Evolutionary conservation across 2,888 invertebrate species (phyloP).

Genomic region (Pseudanteris insignis): DNA sequence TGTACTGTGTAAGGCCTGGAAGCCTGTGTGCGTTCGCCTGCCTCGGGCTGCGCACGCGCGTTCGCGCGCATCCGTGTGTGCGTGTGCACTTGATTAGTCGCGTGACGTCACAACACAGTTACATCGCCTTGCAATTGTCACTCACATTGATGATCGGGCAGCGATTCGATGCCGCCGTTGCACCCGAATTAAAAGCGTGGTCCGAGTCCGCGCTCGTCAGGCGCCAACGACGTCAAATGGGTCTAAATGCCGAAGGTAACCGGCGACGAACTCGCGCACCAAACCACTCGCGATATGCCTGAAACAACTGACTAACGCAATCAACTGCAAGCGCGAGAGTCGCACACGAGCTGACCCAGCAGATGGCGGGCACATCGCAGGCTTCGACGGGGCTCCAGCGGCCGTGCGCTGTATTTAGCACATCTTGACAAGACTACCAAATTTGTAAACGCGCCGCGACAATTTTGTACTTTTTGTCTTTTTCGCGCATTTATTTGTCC

Average conservation of each 20-base stretch:
- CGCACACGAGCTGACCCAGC: constrained; percentile 49
- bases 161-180: constrained; percentile 40
- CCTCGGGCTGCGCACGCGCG: constrained; percentile 38
- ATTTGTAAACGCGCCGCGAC: constrained; percentile 16
- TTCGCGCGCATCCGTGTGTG: constrained; percentile 47
- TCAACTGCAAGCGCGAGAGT: constrained; percentile 53
- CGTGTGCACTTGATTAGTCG: constrained; percentile 63
- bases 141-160: constrained; percentile 47
- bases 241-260: constrained; percentile 40
- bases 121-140: constrained; percentile 62
- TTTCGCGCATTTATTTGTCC: no score
- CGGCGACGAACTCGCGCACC: constrained; percentile 49
- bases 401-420: constrained; percentile 37
- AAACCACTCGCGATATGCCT: constrained; percentile 59
- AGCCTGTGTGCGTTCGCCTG: constrained; percentile 17
- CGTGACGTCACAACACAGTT: constrained; percentile 64
- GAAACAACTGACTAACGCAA: constrained; percentile 63
- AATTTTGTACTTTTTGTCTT: no score
- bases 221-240: constrained; percentile 27
- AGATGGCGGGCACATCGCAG: constrained; percentile 54
- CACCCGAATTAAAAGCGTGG: constrained; percentile 17
- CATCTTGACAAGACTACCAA: constrained; percentile 11
- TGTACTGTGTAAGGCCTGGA: constrained; percentile 16
- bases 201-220: constrained; percentile 29
- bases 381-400: constrained; percentile 54